A percentile compares a stretch with the other conserved stretches of the same genome.
These are phyloP conservation scores for Agriopis marginaria DNA, from an alignment of 2,888 invertebrate species.

Conservation along the genomic window DNA sequence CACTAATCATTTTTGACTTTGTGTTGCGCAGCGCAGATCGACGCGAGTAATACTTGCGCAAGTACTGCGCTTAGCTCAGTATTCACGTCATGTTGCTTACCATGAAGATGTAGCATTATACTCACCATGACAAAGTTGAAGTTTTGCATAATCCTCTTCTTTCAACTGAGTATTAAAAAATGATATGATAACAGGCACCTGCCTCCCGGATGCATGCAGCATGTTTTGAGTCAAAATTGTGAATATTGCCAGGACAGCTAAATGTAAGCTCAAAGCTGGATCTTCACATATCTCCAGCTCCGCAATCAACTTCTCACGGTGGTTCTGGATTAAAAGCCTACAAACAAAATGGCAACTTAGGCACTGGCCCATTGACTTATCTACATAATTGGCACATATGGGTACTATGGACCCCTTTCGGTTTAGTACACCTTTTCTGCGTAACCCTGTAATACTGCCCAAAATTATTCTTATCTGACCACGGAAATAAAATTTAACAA, in stretches of 20 bases:
- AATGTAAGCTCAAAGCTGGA: constrained; percentile 92
- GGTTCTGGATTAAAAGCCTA: constrained; percentile 91
- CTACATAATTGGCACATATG: too few relatives aligned
- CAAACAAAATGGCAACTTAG: not conserved
- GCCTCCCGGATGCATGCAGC: constrained; percentile 97
- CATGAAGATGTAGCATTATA: not conserved
- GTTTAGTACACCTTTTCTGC: too few relatives aligned
- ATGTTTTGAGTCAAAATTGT: constrained; percentile 93
- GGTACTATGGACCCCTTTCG: too few relatives aligned
- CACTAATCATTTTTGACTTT: too few relatives aligned
- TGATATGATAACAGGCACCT: constrained; percentile 92
- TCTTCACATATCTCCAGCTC: constrained; percentile 92
- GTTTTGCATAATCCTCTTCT: constrained; percentile 87
- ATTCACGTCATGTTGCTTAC: not conserved
- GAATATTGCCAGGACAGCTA: constrained; percentile 92
- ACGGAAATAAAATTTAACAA: not conserved
- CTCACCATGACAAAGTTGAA: constrained; percentile 93
- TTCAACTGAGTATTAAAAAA: constrained; percentile 90
- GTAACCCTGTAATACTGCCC: too few relatives aligned
- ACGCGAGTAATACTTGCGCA: too few relatives aligned
- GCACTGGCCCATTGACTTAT: too few relatives aligned
- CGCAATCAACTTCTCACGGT: constrained; percentile 92
- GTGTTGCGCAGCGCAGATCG: too few relatives aligned
- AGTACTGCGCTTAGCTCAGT: too few relatives aligned
- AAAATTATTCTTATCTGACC: too few relatives aligned